Conservation (phyloP, 1,140 invertebrate species). For the Brachionus asplanchnoidis region DNA sequence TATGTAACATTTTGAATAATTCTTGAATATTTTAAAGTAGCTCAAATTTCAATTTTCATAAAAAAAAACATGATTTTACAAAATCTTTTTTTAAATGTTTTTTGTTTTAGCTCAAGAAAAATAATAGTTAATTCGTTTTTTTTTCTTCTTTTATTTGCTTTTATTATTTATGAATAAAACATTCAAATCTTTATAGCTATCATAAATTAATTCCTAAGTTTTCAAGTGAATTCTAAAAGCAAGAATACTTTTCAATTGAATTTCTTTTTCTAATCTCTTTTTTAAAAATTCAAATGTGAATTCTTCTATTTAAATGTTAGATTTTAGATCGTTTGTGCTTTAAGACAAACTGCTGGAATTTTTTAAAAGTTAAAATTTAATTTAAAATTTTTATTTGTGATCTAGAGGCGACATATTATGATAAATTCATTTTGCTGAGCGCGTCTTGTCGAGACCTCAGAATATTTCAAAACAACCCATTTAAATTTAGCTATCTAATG, state of each 20-base stretch:
- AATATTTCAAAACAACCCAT: too few relatives aligned
- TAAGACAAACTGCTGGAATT: too few relatives aligned
- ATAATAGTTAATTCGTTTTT: background rate
- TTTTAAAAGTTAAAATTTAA: too few relatives aligned
- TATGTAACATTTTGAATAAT: background rate
- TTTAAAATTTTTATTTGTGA: too few relatives aligned
- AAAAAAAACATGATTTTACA: background rate
- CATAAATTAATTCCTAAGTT: background rate
- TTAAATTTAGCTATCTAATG: too few relatives aligned
- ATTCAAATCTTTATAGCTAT: background rate
- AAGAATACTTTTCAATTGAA: too few relatives aligned
- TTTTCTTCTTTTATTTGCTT: background rate
- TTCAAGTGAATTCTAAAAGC: background rate
- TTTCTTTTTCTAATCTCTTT: background rate
- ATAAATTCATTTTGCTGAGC: too few relatives aligned
- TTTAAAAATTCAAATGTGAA: background rate
- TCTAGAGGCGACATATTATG: too few relatives aligned
- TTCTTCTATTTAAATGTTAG: background rate
- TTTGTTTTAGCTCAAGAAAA: background rate
- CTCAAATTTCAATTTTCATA: background rate
- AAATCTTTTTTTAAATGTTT: background rate
- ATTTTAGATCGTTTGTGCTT: background rate
- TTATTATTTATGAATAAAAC: background rate
- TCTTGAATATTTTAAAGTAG: background rate
- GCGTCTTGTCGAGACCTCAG: too few relatives aligned